These are phyloP conservation scores for Notocelia uddmanniana DNA, from an alignment of 2,888 invertebrate genomes.

Conservation along the genomic window DNA sequence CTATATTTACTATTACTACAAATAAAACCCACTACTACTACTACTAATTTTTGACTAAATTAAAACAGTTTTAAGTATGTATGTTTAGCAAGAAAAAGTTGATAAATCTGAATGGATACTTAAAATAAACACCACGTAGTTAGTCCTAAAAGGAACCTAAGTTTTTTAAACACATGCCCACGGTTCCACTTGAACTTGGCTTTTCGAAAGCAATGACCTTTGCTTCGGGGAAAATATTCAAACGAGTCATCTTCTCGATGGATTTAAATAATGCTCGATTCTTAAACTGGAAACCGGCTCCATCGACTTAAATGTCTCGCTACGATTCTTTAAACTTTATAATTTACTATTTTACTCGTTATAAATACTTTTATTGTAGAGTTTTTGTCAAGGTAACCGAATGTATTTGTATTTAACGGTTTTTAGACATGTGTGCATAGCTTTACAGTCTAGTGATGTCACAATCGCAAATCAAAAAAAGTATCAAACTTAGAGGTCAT, in stretches of 20 bases:
- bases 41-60: background rate
- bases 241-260: constrained; percentile 31
- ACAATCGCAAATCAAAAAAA: background rate
- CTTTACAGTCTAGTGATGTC: background rate
- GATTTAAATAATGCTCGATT: constrained; percentile 37
- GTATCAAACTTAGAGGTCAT: constrained; percentile 7
- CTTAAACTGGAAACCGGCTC: constrained; percentile 38
- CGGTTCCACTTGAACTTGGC: constrained; percentile 48
- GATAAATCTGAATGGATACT: too few relatives aligned
- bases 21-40: too few relatives aligned
- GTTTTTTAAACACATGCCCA: constrained; percentile 23
- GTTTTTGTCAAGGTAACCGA: background rate
- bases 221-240: constrained; percentile 43
- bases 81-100: too few relatives aligned
- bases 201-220: constrained; percentile 51
- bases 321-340: background rate
- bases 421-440: background rate
- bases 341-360: background rate
- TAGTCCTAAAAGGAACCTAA: constrained; percentile 1
- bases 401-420: background rate
- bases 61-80: too few relatives aligned
- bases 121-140: background rate
- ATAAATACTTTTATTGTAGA: constrained; percentile 9
- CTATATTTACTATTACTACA: background rate
- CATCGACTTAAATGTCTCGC: constrained; percentile 11